Percentiles rank a stretch among this genome's conserved stretches.
These are phyloP conservation scores for Erebia palarica DNA, from an alignment of 2,888 invertebrate genomes.

Conservation along the genomic window DNA sequence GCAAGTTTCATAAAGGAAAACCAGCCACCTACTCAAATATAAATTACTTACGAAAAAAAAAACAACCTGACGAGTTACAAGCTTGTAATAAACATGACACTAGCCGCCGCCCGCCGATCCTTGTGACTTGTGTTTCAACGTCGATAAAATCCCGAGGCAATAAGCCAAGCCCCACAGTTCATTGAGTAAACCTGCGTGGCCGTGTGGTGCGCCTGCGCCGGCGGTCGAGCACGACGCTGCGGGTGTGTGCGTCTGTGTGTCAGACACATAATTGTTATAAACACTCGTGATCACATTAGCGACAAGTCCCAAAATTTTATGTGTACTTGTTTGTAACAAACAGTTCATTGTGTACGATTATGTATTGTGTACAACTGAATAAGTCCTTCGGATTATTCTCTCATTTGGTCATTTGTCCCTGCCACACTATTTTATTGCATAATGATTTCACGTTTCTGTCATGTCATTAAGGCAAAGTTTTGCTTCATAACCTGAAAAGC, in stretches of 20 bases:
- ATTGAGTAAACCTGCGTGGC: slow-evolving; percentile 73
- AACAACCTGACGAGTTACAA: slow-evolving; percentile 19
- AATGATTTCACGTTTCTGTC: no score
- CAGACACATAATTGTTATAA: slow-evolving; percentile 43
- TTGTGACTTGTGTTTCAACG: slow-evolving; percentile 37
- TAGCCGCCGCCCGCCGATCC: slow-evolving; percentile 36
- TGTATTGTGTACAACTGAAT: no score
- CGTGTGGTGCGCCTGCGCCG: slow-evolving; percentile 56
- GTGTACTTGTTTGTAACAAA: no score
- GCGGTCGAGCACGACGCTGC: slow-evolving; percentile 43
- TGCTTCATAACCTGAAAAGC: no score
- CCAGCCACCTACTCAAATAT: slow-evolving; percentile 3
- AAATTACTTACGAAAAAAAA: slow-evolving; percentile 3
- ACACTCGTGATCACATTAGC: slow-evolving; percentile 38
- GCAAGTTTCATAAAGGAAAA: not conserved
- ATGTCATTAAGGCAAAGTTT: no score
- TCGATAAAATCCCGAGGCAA: slow-evolving; percentile 42
- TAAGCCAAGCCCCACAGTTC: slow-evolving; percentile 52
- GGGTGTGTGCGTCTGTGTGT: slow-evolving; percentile 48
- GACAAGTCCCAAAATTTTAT: not conserved
- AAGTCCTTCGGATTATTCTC: no score
- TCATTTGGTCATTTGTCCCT: no score
- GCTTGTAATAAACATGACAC: slow-evolving; percentile 40
- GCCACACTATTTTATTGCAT: no score
- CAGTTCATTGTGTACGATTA: no score